Evolutionary conservation across 1,140 invertebrate genomes (phyloP).

Genomic region (Chironomus striatipennis): DNA sequence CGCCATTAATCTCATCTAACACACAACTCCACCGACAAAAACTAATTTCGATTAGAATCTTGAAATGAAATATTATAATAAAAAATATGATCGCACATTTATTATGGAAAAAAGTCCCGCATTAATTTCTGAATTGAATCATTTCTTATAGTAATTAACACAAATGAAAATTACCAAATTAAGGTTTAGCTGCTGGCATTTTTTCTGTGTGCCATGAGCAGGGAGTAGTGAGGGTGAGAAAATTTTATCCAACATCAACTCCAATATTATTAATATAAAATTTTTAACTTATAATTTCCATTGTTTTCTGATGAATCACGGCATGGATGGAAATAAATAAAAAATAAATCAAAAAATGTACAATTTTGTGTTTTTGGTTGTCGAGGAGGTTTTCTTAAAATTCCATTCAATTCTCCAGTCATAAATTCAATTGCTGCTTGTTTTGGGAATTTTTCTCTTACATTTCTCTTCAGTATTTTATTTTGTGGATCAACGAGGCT

Average conservation of each 20-base stretch:
- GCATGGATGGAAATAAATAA: not conserved
- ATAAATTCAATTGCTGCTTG: no score
- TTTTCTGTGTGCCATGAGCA: not conserved
- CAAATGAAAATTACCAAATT: slow-evolving; percentile 21
- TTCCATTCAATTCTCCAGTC: no score
- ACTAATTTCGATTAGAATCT: slow-evolving; percentile 18
- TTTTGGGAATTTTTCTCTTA: not conserved
- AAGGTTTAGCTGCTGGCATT: slow-evolving; percentile 11
- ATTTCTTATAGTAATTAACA: slow-evolving; percentile 20
- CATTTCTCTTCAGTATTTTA: not conserved
- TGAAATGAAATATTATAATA: not conserved
- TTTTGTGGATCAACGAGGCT: not conserved
- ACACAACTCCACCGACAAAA: not conserved
- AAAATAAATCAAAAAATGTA: slow-evolving; percentile 7
- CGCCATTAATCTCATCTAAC: slow-evolving; percentile 13
- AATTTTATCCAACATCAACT: not conserved
- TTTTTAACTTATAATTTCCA: slow-evolving; percentile 14
- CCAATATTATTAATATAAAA: not conserved
- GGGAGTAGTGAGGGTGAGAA: not conserved
- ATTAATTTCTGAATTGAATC: slow-evolving; percentile 22
- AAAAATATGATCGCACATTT: slow-evolving; percentile 22
- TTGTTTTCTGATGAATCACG: slow-evolving; percentile 17
- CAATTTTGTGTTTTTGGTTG: no score
- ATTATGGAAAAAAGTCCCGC: not conserved
- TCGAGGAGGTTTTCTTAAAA: no score